A percentile compares a stretch with the other conserved stretches of the same genome.
Conservation (phyloP, 2,113 vertebrate genomes). For the Aegotheles bennettii region DNA sequence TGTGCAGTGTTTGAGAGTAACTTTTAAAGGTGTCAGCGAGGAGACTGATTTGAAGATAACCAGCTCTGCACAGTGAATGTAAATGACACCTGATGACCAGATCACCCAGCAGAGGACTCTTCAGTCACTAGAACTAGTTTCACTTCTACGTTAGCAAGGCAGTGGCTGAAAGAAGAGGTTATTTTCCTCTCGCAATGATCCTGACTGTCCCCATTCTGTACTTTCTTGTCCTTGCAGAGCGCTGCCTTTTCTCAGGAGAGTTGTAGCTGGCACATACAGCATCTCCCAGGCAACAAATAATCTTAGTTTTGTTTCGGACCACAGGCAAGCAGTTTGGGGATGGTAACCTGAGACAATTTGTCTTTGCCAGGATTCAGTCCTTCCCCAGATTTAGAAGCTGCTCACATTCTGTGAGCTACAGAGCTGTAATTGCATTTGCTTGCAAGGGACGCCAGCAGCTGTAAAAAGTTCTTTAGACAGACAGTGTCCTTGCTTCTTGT, state of each 20-base stretch:
- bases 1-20: not conserved
- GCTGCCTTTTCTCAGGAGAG: not conserved
- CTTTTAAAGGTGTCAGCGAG: not conserved
- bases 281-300: constrained; percentile 20
- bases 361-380: constrained; percentile 5
- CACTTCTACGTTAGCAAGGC: fast-evolving
- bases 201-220: not conserved
- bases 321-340: not conserved
- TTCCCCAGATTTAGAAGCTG: constrained; percentile 52
- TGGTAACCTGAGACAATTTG: constrained; percentile 25
- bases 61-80: not conserved
- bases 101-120: not conserved
- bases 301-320: not conserved
- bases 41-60: not conserved
- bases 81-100: not conserved
- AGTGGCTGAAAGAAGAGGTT: not conserved
- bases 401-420: not conserved
- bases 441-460: not conserved
- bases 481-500: not conserved
- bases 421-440: not conserved
- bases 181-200: fast-evolving
- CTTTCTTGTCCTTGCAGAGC: not conserved
- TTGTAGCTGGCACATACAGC: not conserved
- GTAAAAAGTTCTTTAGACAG: not conserved
- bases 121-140: not conserved